Evolutionary conservation across 2,797 vertebrate genomes (phyloP).

Genomic region (Glossophaga mutica): DNA sequence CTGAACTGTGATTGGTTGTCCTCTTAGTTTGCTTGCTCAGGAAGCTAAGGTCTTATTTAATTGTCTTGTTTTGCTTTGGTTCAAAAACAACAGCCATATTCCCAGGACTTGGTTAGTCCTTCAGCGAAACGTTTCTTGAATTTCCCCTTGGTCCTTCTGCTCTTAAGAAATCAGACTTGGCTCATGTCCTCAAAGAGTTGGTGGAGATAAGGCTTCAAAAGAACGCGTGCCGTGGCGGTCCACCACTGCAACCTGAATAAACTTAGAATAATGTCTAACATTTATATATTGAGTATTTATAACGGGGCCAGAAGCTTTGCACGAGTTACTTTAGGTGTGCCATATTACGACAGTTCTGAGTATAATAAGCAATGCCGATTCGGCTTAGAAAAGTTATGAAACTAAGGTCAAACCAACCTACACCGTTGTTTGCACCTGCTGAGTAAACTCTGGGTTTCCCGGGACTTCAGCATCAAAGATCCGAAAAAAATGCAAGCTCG

Average conservation of each 20-base stretch:
- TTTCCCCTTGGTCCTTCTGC: neutral
- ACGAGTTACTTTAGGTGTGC: neutral
- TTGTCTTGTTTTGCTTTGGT: constrained; percentile 8
- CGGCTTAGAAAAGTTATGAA: neutral
- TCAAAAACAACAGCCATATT: constrained; percentile 5
- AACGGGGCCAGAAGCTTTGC: neutral
- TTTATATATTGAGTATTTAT: neutral
- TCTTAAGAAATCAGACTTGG: neutral
- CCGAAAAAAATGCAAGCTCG: neutral
- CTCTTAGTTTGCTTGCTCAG: neutral
- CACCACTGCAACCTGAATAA: neutral
- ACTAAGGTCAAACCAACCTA: neutral
- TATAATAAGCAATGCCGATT: neutral
- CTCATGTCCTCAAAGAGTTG: neutral
- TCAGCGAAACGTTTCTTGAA: neutral
- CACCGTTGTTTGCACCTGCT: neutral
- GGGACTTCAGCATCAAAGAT: neutral
- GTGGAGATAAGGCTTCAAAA: neutral
- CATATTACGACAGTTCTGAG: neutral
- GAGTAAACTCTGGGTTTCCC: neutral
- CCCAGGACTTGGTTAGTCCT: neutral
- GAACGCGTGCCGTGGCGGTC: neutral
- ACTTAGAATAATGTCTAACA: neutral
- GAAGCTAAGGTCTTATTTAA: constrained; percentile 17
- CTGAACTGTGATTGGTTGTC: neutral